Evolutionary conservation across 2,113 vertebrate genomes (phyloP), one percentile per base, ranked within the genome.

Genomic region (Anarhynchus alexandrinus): DNA sequence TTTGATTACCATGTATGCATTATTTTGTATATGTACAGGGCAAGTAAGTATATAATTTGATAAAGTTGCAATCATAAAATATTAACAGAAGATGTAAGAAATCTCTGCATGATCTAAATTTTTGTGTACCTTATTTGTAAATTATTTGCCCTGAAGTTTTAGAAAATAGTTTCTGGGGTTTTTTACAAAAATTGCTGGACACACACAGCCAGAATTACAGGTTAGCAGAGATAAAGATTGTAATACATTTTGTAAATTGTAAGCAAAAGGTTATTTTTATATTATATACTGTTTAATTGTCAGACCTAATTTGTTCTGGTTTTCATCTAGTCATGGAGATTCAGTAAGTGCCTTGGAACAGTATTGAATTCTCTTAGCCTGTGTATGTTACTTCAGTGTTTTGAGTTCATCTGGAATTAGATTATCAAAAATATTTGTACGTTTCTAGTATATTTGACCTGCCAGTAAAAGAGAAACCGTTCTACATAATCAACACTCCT

Each of bases 211-310:
- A 98, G 98, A 98, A 96, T 96, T 98, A 88, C 98, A 98, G 98
- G 97, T 99, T 98, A 98, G 98, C 98, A 97, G 95, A 98, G 98
- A 98, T 99, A 97, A 98, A 99, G 99, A 99, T 99, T 99, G 98
- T 99, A 99, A 98, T 99, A 98, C 98, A 98, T 99, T 99, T 99
- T 99, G 99, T 99, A 99, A 99, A 99, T 99, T 99, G 98, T 99
- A 99, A 99, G 99, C 98, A 98, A 99, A 99, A 99, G 98, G 98
- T 99, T 99, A 99, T 99, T 99, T 99, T 99, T 99, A 99, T 99
- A 99, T 99, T 98, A 98, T 98, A 98, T 97, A 95, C 98, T 97
- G 98, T 99, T 98, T 98, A 98, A 98, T 98, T 98, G 98, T 98
- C 95, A 97, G 97, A 96, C 89, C 92, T 97, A 97, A 98, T 98